Base-by-base conservation (phyloP, 2,888 invertebrate species). In the Sclerodermus sp. region DNA sequence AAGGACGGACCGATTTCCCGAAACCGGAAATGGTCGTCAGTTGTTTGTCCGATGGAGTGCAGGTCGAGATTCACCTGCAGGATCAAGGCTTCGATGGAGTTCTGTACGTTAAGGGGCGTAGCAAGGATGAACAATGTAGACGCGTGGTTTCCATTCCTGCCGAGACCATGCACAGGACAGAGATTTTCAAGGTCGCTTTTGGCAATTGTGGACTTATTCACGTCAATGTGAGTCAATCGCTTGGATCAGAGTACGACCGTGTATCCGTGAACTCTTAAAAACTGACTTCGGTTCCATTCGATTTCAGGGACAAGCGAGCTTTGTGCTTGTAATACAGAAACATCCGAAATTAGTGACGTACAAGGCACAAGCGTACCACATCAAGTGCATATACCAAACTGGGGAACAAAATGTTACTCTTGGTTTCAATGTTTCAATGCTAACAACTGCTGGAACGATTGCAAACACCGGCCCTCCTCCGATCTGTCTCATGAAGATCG, bases 381-480 rank as follows among this genome's bases (percentile, higher is more conserved):
- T 97, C 58, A 93, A 93, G 77, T 96, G 96, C 77, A 89, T 94
- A 48, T 96, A 96, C 77, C 92, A 94, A 78, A 94, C 93, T 0
- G 94, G 93, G 53, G 93, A 93, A 76, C 92, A 93, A 77, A 93
- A 92, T 64, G 92, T 96, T 1, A 93, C 92, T 0, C 82, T 94
- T 32, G 95, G 95, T 37, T 94, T 95, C 78, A 96, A 96, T 76
- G 95, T 95, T 8, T 94, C 94, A 9, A 95, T 95, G 94, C 79
- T 95, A 60, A 95, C 95, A 0, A 95, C 95, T 0, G 94, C 94
- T 1, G 95, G 95, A 46, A 96, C 95, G 0, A 95, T 96, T 56
- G 94, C 94, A 37, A 95, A 96, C 73, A 95, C 94, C 0, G 95
- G 95, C 43, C 95, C 95, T 23, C 94, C 95, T 42, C 95, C 95